A percentile compares a stretch with the other conserved stretches of the same genome.
Conservation (phyloP, 1,140 invertebrate species). For the Ganaspis sp. region DNA sequence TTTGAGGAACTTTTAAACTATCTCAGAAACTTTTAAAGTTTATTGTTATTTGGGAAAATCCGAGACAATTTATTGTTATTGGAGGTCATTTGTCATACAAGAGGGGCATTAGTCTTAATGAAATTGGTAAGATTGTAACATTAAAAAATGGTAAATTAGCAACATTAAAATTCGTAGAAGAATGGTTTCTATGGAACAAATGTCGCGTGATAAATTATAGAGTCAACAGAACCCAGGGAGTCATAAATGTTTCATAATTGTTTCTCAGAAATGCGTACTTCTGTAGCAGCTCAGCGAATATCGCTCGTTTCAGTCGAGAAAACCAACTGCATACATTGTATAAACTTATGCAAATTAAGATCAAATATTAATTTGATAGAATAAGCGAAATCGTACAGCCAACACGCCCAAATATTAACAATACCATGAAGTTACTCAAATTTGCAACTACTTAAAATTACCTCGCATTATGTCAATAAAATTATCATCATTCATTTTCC, state of each 20-base stretch:
- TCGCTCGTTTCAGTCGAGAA: background rate
- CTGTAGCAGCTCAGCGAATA: background rate
- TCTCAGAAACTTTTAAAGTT: too few relatives aligned
- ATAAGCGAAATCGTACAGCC: background rate
- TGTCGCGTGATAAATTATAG: constrained; percentile 36
- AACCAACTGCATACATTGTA: background rate
- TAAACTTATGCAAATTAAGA: constrained; percentile 8
- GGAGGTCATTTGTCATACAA: too few relatives aligned
- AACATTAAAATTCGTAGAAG: constrained; percentile 4
- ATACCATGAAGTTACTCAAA: background rate
- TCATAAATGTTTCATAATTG: constrained; percentile 19
- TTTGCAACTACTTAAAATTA: too few relatives aligned
- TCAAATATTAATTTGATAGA: background rate
- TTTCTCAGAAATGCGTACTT: constrained; percentile 14
- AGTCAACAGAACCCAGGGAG: constrained; percentile 30
- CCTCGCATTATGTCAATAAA: too few relatives aligned
- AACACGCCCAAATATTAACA: background rate
- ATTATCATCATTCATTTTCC: too few relatives aligned
- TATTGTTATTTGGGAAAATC: too few relatives aligned
- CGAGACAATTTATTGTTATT: too few relatives aligned
- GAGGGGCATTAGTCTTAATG: background rate
- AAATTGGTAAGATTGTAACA: background rate
- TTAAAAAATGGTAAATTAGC: background rate
- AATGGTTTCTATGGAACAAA: constrained; percentile 17
- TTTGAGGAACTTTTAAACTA: too few relatives aligned